Percentiles rank a stretch among this genome's conserved stretches.
Evolutionary conservation across 2,113 vertebrate genomes (phyloP).

Genomic region (Monopterus albus): DNA sequence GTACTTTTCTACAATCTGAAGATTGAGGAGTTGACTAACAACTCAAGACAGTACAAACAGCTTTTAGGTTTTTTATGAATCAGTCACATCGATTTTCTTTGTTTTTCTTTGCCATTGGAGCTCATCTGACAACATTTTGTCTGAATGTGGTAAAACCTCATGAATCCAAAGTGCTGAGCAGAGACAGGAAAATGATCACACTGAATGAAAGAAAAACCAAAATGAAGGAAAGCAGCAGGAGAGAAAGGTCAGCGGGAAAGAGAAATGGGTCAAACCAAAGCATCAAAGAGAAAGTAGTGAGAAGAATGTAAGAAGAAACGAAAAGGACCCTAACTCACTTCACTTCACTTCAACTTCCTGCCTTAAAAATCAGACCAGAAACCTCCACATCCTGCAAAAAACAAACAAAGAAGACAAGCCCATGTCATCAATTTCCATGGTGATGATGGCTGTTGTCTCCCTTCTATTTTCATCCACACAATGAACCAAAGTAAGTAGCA

Average conservation of each 20-base stretch:
- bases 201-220: conserved; percentile 3
- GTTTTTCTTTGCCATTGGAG: background rate
- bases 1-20: too few species aligned
- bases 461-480: conserved; percentile 11
- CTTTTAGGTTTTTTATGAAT: too few species aligned
- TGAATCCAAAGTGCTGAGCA: too few species aligned
- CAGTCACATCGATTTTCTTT: too few species aligned
- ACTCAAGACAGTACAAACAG: too few species aligned
- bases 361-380: background rate
- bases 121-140: background rate
- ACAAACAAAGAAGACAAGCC: too few species aligned
- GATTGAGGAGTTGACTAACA: too few species aligned
- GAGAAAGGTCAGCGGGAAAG: background rate
- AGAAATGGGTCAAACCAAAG: conserved; percentile 5
- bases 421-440: background rate
- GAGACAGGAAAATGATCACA: too few species aligned
- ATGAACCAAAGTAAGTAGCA: conserved; percentile 13
- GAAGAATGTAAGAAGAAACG: background rate
- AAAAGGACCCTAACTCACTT: background rate
- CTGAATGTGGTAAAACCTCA: background rate
- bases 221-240: background rate
- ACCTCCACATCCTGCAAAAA: background rate
- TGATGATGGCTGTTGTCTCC: background rate
- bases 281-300: background rate
- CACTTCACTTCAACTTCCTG: background rate